These are phyloP conservation scores for Montifringilla adamsi DNA, from an alignment of 2,113 vertebrate species.

Conservation along the genomic window DNA sequence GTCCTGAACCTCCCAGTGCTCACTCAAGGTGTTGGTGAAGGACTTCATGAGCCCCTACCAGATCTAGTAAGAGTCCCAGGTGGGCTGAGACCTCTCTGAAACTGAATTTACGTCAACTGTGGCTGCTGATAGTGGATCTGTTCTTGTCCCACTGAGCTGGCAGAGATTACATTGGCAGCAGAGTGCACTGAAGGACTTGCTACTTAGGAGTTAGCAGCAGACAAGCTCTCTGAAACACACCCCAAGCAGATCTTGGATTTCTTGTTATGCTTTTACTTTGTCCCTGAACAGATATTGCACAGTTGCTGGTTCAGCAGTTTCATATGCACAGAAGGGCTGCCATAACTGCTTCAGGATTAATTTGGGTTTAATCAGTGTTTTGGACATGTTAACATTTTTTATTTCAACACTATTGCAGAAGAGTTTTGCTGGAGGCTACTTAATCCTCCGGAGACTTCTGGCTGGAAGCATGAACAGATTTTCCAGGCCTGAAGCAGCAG, in stretches of 20 bases:
- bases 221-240: background rate
- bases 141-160: background rate
- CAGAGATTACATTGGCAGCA: background rate
- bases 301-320: background rate
- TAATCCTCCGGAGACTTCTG: background rate
- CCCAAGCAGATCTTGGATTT: background rate
- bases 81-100: background rate
- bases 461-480: background rate
- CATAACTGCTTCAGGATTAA: background rate
- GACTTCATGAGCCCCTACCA: background rate
- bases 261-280: background rate
- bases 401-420: slow-evolving; percentile 32
- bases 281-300: background rate
- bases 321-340: background rate
- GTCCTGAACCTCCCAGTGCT: background rate
- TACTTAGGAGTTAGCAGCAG: background rate
- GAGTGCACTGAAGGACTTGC: background rate
- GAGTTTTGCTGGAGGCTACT: background rate
- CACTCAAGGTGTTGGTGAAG: background rate
- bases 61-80: background rate
- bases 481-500: background rate
- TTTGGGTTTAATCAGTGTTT: slow-evolving; percentile 20
- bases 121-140: background rate
- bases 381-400: background rate
- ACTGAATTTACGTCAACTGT: background rate